These are phyloP conservation scores for Dicrostonyx torquatus DNA, from an alignment of 2,797 vertebrate genomes.

Conservation along the genomic window DNA sequence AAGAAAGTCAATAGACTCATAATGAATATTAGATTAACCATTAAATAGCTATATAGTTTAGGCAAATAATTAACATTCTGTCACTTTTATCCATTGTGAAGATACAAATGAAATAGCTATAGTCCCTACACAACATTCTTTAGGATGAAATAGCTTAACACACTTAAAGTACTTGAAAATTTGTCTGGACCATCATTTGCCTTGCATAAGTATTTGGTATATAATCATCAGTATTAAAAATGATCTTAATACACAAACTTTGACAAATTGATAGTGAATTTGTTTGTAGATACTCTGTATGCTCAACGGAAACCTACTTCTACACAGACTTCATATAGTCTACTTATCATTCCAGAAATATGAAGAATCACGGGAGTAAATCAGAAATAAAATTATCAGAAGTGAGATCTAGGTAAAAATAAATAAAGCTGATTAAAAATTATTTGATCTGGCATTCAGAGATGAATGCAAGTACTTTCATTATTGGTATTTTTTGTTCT, in stretches of 20 bases:
- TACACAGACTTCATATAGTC: not conserved
- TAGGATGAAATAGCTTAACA: not conserved
- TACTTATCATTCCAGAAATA: not conserved
- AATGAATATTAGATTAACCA: not conserved
- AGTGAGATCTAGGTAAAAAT: not conserved
- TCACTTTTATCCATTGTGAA: not conserved
- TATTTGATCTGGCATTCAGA: not conserved
- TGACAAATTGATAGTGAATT: not conserved
- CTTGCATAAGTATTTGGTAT: not conserved
- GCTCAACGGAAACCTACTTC: not conserved
- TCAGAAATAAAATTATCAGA: conserved; percentile 1
- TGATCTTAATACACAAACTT: not conserved
- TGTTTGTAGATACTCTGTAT: not conserved
- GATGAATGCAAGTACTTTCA: not conserved
- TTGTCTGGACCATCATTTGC: not conserved
- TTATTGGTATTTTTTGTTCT: not conserved
- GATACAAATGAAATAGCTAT: conserved; percentile 15
- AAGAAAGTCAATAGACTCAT: not conserved
- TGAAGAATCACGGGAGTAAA: not conserved
- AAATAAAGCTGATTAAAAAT: not conserved
- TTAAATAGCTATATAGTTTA: not conserved
- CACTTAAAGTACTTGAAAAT: not conserved
- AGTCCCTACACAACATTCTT: not conserved
- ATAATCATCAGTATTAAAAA: not conserved
- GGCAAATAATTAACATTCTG: conserved; percentile 36